Evolutionary conservation across 2,888 invertebrate genomes (phyloP).

Genomic region (Torymus auratus): DNA sequence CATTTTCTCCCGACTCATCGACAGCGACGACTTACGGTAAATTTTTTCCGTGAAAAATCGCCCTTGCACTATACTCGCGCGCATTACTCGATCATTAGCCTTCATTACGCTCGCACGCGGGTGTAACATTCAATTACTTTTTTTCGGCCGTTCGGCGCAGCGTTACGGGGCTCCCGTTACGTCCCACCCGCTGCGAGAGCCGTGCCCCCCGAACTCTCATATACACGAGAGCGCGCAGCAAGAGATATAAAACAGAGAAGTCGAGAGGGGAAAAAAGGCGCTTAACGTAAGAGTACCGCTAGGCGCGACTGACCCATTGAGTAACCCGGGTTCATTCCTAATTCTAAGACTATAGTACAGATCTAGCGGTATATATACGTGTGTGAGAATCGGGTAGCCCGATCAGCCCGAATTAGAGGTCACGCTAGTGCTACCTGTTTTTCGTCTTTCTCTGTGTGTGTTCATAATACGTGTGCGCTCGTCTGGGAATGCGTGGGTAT

Average conservation of each 20-base stretch:
- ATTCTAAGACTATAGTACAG: not conserved
- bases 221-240: too few species aligned
- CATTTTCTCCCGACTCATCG: too few species aligned
- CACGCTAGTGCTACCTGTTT: not conserved
- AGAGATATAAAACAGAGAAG: too few species aligned
- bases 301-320: conserved; percentile 22
- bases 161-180: conserved; percentile 3
- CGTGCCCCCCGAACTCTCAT: too few species aligned
- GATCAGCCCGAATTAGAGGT: not conserved
- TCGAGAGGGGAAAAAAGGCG: not conserved
- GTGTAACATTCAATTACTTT: conserved; percentile 45
- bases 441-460: not conserved
- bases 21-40: conserved; percentile 1
- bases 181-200: not conserved
- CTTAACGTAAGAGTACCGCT: conserved; percentile 14
- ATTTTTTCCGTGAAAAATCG: conserved; percentile 20
- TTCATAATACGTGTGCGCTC: too few species aligned
- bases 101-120: conserved; percentile 19
- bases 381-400: not conserved
- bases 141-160: not conserved
- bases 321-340: conserved; percentile 18
- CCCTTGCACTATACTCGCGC: not conserved
- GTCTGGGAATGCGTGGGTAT: too few species aligned
- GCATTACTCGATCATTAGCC: conserved; percentile 10
- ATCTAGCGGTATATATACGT: conserved; percentile 12